Conservation (phyloP, 2,797 vertebrate species). For the Oreochromis mossambicus region DNA sequence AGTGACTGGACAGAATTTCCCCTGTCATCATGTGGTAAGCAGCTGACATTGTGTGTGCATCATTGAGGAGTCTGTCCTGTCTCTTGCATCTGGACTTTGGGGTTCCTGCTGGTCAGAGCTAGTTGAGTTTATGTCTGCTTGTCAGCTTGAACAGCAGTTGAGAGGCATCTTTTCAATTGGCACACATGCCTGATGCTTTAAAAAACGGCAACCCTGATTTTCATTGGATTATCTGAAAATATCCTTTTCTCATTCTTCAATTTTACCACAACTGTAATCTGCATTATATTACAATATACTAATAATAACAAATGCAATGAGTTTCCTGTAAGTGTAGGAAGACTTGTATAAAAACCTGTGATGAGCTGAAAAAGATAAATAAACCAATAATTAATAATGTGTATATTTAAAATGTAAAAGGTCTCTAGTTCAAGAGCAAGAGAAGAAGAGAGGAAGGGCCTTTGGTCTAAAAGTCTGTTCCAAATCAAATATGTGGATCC, state of each 20-base stretch:
- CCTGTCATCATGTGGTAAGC: slow-evolving; percentile 4
- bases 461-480: background rate
- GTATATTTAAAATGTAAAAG: background rate
- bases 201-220: background rate
- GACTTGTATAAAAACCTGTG: background rate
- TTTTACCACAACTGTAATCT: background rate
- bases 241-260: background rate
- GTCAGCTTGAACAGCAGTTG: background rate
- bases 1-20: background rate
- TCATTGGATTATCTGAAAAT: slow-evolving; percentile 9
- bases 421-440: background rate
- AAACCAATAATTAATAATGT: background rate
- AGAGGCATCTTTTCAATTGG: background rate
- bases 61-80: slow-evolving; percentile 21
- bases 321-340: background rate
- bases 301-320: background rate
- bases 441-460: background rate
- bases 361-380: background rate
- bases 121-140: background rate
- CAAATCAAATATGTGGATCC: background rate
- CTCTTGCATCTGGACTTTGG: slow-evolving; percentile 46
- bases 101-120: slow-evolving; percentile 29
- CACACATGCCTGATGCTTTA: background rate
- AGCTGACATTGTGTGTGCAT: slow-evolving; percentile 29
- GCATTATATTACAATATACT: background rate